A percentile compares a stretch with the other conserved stretches of the same genome.
These are phyloP conservation scores for Antedon mediterranea DNA, from an alignment of 53 echinoderm and acorn worm species.

Conservation along the genomic window DNA sequence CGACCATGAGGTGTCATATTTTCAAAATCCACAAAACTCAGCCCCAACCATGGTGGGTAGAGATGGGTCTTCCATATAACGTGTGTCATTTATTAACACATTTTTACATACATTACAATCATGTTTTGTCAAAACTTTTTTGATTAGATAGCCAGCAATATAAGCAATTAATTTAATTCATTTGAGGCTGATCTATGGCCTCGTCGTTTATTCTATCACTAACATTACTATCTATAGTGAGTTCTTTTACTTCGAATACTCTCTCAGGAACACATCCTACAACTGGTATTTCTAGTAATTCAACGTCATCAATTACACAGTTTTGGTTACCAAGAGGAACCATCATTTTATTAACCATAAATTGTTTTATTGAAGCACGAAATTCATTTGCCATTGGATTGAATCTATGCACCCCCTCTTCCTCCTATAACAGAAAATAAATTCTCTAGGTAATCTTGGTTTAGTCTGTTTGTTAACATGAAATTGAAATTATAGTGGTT, in stretches of 20 bases:
- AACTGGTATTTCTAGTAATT: background rate
- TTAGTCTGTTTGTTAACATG: slow-evolving; percentile 13
- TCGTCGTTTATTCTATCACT: background rate
- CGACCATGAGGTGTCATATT: no score
- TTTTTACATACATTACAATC: slow-evolving; percentile 2
- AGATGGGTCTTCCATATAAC: background rate
- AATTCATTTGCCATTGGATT: slow-evolving; percentile 15
- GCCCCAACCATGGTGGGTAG: no score
- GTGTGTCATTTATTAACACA: background rate
- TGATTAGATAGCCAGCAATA: slow-evolving; percentile 13
- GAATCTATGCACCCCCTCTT: slow-evolving; percentile 11
- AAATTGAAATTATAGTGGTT: slow-evolving; percentile 1
- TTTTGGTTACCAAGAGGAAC: background rate
- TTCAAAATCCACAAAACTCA: no score
- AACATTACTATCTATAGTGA: no score
- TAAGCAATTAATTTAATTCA: slow-evolving; percentile 13
- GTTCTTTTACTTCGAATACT: background rate
- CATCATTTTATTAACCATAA: slow-evolving; percentile 22
- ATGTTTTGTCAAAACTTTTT: slow-evolving; percentile 5
- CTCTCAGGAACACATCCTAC: background rate
- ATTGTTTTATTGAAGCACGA: slow-evolving; percentile 13
- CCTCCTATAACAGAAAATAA: slow-evolving; percentile 14
- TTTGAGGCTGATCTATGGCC: slow-evolving; percentile 5
- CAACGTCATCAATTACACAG: background rate
- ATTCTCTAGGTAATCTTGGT: slow-evolving; percentile 19